These are phyloP conservation scores for Lanius collurio DNA, from an alignment of 2,113 vertebrate genomes.

Conservation along the genomic window DNA sequence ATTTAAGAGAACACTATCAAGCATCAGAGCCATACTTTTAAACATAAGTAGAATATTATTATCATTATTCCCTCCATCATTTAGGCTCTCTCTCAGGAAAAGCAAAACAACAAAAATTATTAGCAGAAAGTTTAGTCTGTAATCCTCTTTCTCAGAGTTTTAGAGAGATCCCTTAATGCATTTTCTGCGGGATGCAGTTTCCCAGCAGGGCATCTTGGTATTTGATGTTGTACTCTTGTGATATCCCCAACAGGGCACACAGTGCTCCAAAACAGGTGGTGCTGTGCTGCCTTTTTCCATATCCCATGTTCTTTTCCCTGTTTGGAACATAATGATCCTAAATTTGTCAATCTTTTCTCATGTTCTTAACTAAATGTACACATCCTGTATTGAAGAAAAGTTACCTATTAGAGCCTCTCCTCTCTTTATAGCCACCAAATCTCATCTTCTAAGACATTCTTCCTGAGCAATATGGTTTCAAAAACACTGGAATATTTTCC, in stretches of 20 bases:
- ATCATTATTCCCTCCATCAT: neutral
- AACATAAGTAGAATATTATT: neutral
- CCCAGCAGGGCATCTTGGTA: neutral
- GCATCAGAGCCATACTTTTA: neutral
- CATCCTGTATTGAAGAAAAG: neutral
- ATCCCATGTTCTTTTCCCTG: neutral
- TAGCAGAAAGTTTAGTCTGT: neutral
- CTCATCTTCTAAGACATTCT: neutral
- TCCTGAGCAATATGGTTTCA: neutral
- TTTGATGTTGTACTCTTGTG: neutral
- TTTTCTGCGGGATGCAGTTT: neutral
- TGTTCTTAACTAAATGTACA: neutral
- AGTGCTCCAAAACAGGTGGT: accelerated
- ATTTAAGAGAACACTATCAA: neutral
- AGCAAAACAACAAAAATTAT: neutral
- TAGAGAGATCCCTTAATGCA: neutral
- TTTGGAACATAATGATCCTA: neutral
- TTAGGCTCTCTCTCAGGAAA: neutral
- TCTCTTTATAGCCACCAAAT: neutral
- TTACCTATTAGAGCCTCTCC: neutral
- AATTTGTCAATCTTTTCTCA: neutral
- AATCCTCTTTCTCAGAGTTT: neutral
- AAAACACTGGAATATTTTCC: neutral
- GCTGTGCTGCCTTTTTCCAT: neutral
- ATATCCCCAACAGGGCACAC: neutral